Base-by-base conservation (phyloP, 2,113 vertebrate genomes). In the Muntiacus muntjak region DNA sequence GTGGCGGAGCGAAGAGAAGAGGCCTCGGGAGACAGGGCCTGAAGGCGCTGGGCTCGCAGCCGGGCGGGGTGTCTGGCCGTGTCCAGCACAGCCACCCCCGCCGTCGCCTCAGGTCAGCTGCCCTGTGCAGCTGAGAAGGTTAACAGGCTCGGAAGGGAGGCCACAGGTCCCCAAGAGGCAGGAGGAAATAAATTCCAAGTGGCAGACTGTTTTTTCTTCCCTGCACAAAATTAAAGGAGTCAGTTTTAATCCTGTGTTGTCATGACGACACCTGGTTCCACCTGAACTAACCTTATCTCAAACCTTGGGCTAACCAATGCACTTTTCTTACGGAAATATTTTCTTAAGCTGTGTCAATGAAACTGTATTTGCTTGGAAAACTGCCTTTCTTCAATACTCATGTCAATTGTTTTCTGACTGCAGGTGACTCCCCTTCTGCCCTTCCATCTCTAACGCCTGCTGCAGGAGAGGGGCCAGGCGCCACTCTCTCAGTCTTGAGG, bases 81-180 rank as follows among this genome's bases (percentile, higher is more conserved):
- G 47, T 43, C n/a, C 25, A 4, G 21, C 81, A 15, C 23, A 15
- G 81, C 19, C 1, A 1, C 33, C 15, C 50, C 21, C 30, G 21
- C 17, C 6, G 0, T 23, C 3, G 0, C 14, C 79, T 82, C 71
- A 15, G n/a, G 67, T 40, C 5, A 2, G n/a, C n/a, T 0, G 2
- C 64, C n/a, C 19, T 11, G 5, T 71, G 64, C 5, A 19, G n/a
- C 67, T 40, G 67, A 40, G n/a, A 71, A 23, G 67, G n/a, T 40
- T 40, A 40, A 40, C 67, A 23, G 67, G 67, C n/a, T 71, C 2
- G 19, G 19, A 6, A 74, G n/a, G 67, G n/a, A 40, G 67, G 67
- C 67, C 67, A 74, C 19, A 74, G n/a, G 67, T 23, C n/a, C 67
- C 36, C 36, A 12, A 74, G 67, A 74, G n/a, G 67, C n/a, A 74